These are phyloP conservation scores for Erythrolamprus reginae DNA, from an alignment of 2,113 vertebrate species.

Conservation along the genomic window DNA sequence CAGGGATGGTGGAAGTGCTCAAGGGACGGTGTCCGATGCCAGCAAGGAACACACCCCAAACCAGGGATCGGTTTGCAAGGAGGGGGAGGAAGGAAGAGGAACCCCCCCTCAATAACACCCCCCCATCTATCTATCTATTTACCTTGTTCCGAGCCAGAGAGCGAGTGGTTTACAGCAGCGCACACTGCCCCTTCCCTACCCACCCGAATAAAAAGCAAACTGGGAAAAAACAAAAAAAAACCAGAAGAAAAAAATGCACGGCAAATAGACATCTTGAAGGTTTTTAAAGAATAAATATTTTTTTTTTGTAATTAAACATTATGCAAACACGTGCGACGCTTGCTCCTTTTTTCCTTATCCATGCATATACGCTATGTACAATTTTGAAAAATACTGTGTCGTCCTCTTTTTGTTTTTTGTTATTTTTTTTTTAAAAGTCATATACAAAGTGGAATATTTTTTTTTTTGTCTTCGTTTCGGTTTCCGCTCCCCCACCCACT, in stretches of 20 bases:
- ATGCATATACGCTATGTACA: conserved; percentile 99
- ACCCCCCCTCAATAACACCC: not conserved
- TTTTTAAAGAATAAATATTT: conserved; percentile 99
- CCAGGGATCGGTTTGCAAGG: conserved; percentile 30
- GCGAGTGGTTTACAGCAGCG: conserved; percentile 51
- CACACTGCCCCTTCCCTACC: conserved; percentile 59
- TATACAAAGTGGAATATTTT: conserved; percentile 76
- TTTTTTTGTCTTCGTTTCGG: too few relatives aligned
- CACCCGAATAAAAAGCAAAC: conserved; percentile 61
- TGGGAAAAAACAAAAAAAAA: conserved; percentile 69
- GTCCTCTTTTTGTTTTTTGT: conserved; percentile 69
- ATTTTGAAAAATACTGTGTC: conserved; percentile 97
- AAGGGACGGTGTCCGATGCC: conserved; percentile 28
- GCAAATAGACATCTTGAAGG: conserved; percentile 90
- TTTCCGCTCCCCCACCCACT: too few relatives aligned
- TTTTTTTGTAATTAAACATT: conserved; percentile 90
- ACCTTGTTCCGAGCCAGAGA: conserved; percentile 14
- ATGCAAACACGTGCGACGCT: conserved; percentile 99
- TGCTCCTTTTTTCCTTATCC: conserved; percentile 77
- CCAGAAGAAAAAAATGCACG: conserved; percentile 86
- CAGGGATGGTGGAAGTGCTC: conserved; percentile 14
- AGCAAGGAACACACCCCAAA: conserved; percentile 52
- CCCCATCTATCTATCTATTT: not conserved
- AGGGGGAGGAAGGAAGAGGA: conserved; percentile 42
- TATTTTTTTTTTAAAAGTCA: conserved; percentile 76